Base-by-base conservation (phyloP, 37 sponge, comb jelly and placozoan genomes). In the Cliona cf. orientalis region DNA sequence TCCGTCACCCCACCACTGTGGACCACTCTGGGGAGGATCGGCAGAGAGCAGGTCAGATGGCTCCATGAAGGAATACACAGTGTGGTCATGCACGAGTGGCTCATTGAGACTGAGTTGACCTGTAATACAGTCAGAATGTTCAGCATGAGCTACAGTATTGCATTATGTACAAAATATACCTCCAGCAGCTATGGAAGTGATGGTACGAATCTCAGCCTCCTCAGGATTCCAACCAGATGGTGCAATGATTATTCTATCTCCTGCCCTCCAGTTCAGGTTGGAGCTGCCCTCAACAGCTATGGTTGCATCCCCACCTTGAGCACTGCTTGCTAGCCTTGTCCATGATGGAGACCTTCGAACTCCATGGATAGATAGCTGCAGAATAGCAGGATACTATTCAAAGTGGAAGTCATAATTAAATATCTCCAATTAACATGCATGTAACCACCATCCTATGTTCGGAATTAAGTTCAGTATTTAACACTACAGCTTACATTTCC, bases 401-500 rank as follows among this genome's bases (percentile, higher is more conserved):
- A 6, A 32, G 7, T n/a, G 69, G 12, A 67, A 14, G 6, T 62
- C 11, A 25, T 26, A 7, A 26, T 62, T 6, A 62, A 62, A 62
- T n/a, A 62, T 62, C 63, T n/a, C 7, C 6, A 62, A 26, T 7
- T 25, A 28, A 62, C 23, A n/a, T 6, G 6, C 23, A 14, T 22
- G 6, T 22, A 28, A 26, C 7, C 63, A n/a, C 11, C 55, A 49
- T 49, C 17, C 17, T 49, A n/a, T n/a, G n/a, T n/a, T n/a, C n/a
- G n/a, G n/a, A n/a, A n/a, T n/a, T n/a, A n/a, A n/a, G n/a, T n/a
- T n/a, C n/a, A n/a, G n/a, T n/a, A n/a, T n/a, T n/a, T n/a, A n/a
- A n/a, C n/a, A n/a, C n/a, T n/a, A n/a, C 55, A 22, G 41, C 91
- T 80, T 57, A 88, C 92, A 91, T 95, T 90, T 72, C 95, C 89